These are phyloP conservation scores for Leucosticte australis DNA, from an alignment of 2,113 vertebrate genomes.

Conservation along the genomic window DNA sequence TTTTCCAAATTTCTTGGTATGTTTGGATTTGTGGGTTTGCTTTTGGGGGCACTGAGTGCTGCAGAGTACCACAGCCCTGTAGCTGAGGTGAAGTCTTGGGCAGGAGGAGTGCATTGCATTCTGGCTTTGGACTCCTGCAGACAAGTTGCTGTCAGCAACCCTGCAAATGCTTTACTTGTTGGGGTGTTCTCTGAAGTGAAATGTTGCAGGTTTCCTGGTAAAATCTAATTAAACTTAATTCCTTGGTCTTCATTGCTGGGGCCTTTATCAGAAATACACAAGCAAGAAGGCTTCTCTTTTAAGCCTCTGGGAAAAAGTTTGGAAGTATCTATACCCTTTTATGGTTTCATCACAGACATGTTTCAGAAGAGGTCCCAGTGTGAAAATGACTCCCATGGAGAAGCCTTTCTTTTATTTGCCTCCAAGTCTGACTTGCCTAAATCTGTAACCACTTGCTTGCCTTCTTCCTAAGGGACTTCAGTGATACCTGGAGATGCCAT, in stretches of 20 bases:
- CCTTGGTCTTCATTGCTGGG: not conserved
- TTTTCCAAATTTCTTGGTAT: not conserved
- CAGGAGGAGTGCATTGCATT: not conserved
- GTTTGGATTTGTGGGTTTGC: not conserved
- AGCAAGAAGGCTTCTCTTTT: not conserved
- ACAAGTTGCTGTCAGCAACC: not conserved
- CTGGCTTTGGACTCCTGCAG: not conserved
- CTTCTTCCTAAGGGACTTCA: not conserved
- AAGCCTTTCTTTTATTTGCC: not conserved
- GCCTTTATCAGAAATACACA: not conserved
- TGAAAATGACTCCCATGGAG: not conserved
- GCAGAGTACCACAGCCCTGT: not conserved
- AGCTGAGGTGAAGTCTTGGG: not conserved
- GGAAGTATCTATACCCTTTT: not conserved
- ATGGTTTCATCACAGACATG: not conserved
- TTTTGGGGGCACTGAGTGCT: not conserved
- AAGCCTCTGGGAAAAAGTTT: not conserved
- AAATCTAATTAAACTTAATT: not conserved
- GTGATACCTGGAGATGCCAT: not conserved
- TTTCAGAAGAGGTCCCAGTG: not conserved
- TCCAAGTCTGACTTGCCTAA: not conserved
- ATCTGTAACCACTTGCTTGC: not conserved
- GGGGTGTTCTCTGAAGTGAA: not conserved
- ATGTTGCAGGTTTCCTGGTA: not conserved
- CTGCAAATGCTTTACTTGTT: not conserved